These are phyloP conservation scores for Amorpha juglandis DNA, from an alignment of 2,888 invertebrate species.

Conservation along the genomic window DNA sequence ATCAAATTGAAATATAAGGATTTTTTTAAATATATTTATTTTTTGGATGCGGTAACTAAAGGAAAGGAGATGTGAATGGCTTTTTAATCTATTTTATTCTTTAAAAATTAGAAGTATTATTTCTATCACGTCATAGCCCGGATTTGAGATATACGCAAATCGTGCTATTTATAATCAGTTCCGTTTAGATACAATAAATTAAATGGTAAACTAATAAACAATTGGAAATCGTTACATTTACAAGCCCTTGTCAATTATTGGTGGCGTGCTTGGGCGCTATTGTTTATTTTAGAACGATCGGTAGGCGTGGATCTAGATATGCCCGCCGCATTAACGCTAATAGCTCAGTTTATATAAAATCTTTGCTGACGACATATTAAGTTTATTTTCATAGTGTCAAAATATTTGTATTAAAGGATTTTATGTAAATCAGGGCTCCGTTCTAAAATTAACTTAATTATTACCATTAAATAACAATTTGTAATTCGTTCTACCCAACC, in stretches of 20 bases:
- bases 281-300: slow-evolving; percentile 18
- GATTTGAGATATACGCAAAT: slow-evolving; percentile 16
- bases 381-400: too few species aligned
- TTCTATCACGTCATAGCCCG: neutral
- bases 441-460: too few species aligned
- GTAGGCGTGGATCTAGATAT: slow-evolving; percentile 18
- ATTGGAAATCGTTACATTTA: slow-evolving; percentile 22
- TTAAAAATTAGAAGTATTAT: neutral
- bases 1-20: too few species aligned
- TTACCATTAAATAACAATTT: too few species aligned
- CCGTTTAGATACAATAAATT: slow-evolving; percentile 19
- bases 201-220: slow-evolving; percentile 18
- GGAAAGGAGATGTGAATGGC: too few species aligned
- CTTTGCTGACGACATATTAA: too few species aligned
- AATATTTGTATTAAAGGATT: too few species aligned
- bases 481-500: too few species aligned
- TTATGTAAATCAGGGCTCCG: too few species aligned
- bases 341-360: slow-evolving; percentile 12
- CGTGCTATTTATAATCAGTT: slow-evolving; percentile 16
- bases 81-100: too few species aligned
- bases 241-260: slow-evolving; percentile 24
- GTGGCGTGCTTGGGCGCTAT: slow-evolving; percentile 12
- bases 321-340: slow-evolving; percentile 16
- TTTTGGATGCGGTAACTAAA: too few species aligned
- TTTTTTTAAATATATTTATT: too few species aligned